phyloP scores from a whole-genome alignment of 2,888 invertebrate genomes.

The Salpingus planirostris region DNA sequence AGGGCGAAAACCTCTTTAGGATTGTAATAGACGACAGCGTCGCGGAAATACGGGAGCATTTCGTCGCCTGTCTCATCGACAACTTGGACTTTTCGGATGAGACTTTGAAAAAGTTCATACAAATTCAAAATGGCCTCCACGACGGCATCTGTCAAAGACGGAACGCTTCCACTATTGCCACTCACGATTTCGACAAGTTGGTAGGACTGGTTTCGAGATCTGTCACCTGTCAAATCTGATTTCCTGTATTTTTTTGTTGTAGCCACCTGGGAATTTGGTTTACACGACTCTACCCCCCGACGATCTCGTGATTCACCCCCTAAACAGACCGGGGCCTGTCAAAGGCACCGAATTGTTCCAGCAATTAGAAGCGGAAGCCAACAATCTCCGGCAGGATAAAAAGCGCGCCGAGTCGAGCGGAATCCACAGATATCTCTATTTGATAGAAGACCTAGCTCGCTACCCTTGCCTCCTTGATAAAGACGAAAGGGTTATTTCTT shows the following conservation, averaged over 20 bases:
- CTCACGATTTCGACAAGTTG: conserved; percentile 66
- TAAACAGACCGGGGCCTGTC: conserved; percentile 51
- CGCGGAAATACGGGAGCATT: conserved; percentile 55
- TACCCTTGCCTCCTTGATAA: conserved; percentile 66
- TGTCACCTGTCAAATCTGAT: background rate
- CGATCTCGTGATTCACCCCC: conserved; percentile 57
- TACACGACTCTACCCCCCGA: conserved; percentile 62
- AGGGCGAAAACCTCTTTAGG: conserved; percentile 42
- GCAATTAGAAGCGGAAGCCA: conserved; percentile 66
- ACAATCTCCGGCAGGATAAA: conserved; percentile 66
- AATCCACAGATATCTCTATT: conserved; percentile 73
- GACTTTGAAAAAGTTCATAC: conserved; percentile 63
- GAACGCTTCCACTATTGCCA: conserved; percentile 71
- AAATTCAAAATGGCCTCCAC: conserved; percentile 68
- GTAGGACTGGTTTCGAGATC: no score
- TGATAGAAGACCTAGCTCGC: conserved; percentile 63
- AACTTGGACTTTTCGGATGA: conserved; percentile 54
- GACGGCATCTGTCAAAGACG: conserved; percentile 70
- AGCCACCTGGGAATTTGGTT: conserved; percentile 45
- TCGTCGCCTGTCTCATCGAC: conserved; percentile 63
- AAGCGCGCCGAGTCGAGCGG: conserved; percentile 75
- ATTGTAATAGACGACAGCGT: conserved; percentile 47
- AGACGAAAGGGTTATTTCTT: conserved; percentile 61
- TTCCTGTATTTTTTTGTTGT: conserved; percentile 4
- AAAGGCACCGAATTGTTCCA: conserved; percentile 60